Evolutionary conservation across 2,113 vertebrate species (phyloP).

Genomic region (Cromileptes altivelis): DNA sequence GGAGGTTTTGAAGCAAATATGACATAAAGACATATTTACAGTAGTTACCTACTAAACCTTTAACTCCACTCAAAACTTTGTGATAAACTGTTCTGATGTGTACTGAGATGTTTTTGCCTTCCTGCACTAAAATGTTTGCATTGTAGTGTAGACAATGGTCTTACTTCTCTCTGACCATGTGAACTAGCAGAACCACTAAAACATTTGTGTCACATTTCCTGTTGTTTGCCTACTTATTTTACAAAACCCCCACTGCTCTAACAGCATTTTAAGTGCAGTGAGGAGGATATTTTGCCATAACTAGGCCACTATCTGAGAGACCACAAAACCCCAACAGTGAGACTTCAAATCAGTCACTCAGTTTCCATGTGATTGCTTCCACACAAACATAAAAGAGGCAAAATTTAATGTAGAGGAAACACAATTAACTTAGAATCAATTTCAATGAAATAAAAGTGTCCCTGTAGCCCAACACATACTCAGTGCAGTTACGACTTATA

Average conservation of each 20-base stretch:
- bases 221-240: neutral
- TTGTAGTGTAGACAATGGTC: neutral
- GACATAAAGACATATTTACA: too few species aligned
- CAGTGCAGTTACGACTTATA: neutral
- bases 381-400: neutral
- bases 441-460: neutral
- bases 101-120: too few species aligned
- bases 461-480: neutral
- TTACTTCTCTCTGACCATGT: neutral
- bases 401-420: neutral
- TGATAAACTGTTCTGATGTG: neutral
- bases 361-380: neutral
- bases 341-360: constrained; percentile 2
- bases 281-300: constrained; percentile 1
- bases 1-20: too few species aligned
- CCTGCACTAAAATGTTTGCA: too few species aligned
- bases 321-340: constrained; percentile 1
- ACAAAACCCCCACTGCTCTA: neutral
- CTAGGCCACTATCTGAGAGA: neutral
- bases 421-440: constrained; percentile 14
- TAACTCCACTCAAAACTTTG: neutral
- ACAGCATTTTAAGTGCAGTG: neutral
- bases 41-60: too few species aligned
- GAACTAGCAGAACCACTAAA: neutral
- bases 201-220: neutral